phyloP scores from a whole-genome alignment of 2,888 invertebrate genomes.

The Lasioglossum vierecki region DNA sequence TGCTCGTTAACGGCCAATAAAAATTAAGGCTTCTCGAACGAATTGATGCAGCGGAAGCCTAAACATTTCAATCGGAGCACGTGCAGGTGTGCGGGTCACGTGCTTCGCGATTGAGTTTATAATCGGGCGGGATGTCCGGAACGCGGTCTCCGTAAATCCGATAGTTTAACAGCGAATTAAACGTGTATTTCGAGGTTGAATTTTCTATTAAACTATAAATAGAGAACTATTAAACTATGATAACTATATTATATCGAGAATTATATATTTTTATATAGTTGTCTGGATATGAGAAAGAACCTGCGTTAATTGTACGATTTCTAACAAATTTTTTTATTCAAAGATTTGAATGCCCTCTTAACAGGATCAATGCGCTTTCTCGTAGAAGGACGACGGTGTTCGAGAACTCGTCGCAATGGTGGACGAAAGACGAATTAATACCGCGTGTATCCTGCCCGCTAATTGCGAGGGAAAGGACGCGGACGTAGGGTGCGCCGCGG shows the following conservation, averaged over 20 bases:
- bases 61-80: conserved; percentile 19
- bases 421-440: conserved; percentile 58
- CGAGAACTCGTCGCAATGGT: conserved; percentile 41
- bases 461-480: conserved; percentile 67
- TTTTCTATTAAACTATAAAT: neutral
- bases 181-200: neutral
- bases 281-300: no score
- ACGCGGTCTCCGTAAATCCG: neutral
- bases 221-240: no score
- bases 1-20: conserved; percentile 15
- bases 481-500: neutral
- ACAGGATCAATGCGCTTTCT: neutral
- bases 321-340: no score
- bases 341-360: no score
- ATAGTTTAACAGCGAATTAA: conserved; percentile 29
- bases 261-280: no score
- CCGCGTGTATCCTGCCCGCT: conserved; percentile 49
- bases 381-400: neutral
- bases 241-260: no score
- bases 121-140: neutral
- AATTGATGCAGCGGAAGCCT: neutral
- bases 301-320: no score
- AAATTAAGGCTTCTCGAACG: neutral
- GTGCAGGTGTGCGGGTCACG: neutral
- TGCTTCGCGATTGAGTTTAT: neutral